A percentile compares a stretch with the other conserved stretches of the same genome.
phyloP scores from a whole-genome alignment of 2,888 invertebrate species.

The Polylopha cassiicola region DNA sequence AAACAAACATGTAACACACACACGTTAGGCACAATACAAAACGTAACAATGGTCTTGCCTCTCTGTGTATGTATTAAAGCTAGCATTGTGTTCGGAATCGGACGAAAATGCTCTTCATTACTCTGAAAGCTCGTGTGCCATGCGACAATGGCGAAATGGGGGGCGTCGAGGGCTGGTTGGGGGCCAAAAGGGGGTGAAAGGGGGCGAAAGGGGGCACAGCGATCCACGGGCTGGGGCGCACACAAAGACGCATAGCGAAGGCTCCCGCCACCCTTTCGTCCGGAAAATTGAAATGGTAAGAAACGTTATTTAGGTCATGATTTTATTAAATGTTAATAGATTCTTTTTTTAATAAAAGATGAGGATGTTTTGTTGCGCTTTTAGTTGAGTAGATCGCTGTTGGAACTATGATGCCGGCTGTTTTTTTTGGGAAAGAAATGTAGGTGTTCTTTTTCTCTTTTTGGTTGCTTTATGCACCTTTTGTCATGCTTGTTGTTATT shows the following conservation, averaged over 20 bases:
- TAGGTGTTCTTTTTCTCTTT: too few species aligned
- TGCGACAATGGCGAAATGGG: conserved; percentile 67
- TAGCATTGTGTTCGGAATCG: conserved; percentile 71
- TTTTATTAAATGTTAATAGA: conserved; percentile 74
- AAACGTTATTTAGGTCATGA: conserved; percentile 75
- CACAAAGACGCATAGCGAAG: conserved; percentile 68
- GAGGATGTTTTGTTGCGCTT: conserved; percentile 29
- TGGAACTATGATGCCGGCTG: too few species aligned
- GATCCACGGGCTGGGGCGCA: too few species aligned
- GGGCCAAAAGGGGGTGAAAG: too few species aligned
- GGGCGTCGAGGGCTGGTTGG: conserved; percentile 32
- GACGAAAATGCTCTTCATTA: conserved; percentile 79
- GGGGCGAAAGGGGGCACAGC: too few species aligned
- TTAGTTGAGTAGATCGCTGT: background rate
- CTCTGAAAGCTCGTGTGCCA: conserved; percentile 76
- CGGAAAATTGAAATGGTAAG: conserved; percentile 77
- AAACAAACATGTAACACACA: conserved; percentile 61
- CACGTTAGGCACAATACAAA: conserved; percentile 63
- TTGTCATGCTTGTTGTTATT: too few species aligned
- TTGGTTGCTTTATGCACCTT: too few species aligned
- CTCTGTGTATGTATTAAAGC: conserved; percentile 73
- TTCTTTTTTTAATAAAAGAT: conserved; percentile 36
- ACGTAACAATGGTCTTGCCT: conserved; percentile 67
- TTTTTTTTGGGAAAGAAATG: background rate
- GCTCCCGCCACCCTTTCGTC: conserved; percentile 66